Evolutionary conservation across 30 jellyfish, hydroid and myxozoan species (phyloP), one percentile per base, ranked within the genome.

Genomic region (Aurelia coerulea): DNA sequence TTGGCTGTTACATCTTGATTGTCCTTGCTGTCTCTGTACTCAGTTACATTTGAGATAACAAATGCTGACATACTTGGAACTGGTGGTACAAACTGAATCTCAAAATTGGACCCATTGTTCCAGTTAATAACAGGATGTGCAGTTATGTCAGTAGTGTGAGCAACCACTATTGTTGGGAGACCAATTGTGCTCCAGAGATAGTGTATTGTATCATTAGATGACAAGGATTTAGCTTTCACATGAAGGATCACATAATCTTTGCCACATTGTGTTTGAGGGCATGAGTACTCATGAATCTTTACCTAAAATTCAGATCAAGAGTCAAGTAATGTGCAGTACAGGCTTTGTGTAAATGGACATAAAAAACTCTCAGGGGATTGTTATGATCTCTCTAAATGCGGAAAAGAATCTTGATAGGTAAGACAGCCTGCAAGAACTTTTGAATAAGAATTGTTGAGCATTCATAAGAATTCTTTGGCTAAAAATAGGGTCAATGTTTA

Each of bases 151-250:
- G 88, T 37, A 7, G 85, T 85, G 39, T 89, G 99, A 18, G 90
- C 96, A 10, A 86, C 72, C 17, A 94, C 90, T 10, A 94, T 79
- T 2, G 97, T 79, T 4, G 99, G 99, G 53, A 59, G 46, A 37
- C 69, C 90, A 79, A 94, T 85, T 41, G 97, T 84, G 16, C 92
- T 75, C 94, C 94, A 81, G 9, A 94, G 62, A 74, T 94, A 94
- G 63, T 94, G 99, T 11, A 94, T 68, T 4, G 86, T 89, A 67
- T 94, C 97, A 50, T 79, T 69, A 35, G 89, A 63, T 46, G 68
- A 64, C 11, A 19, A 34, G 17, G 51, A 49, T 62, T 35, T 58
- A 19, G 97, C 92, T 62, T 80, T 89, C 60, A 89, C 92, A 80
- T 89, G 97, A 54, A 89, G 29, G 29, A 89, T 70, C 10, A 29